phyloP scores from a whole-genome alignment of 2,888 invertebrate genomes.

The Craniophora ligustri region DNA sequence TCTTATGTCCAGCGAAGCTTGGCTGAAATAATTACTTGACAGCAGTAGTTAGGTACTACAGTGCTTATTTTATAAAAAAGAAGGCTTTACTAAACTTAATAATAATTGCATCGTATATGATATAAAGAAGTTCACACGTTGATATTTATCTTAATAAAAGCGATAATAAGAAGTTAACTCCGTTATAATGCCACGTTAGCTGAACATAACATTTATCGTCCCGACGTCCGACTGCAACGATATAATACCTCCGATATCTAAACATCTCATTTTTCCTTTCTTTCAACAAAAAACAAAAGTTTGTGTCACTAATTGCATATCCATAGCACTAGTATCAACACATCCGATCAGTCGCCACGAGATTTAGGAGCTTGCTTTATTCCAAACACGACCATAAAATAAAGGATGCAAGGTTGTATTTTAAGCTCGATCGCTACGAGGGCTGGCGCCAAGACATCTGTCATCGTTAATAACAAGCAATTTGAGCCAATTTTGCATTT shows the following conservation, averaged over 20 bases:
- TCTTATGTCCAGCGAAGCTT: constrained; percentile 59
- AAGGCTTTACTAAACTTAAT: neutral
- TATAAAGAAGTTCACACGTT: neutral
- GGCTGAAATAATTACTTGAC: constrained; percentile 54
- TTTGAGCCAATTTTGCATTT: constrained; percentile 87
- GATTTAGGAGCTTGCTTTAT: constrained; percentile 51
- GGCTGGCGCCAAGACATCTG: constrained; percentile 87
- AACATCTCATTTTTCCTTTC: constrained; percentile 64
- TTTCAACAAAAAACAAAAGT: constrained; percentile 62
- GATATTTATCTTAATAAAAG: constrained; percentile 31
- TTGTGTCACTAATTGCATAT: constrained; percentile 84
- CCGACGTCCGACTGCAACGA: constrained; percentile 21
- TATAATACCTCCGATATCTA: constrained; percentile 49
- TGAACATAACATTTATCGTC: constrained; percentile 33
- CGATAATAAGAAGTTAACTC: neutral
- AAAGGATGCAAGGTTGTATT: constrained; percentile 53
- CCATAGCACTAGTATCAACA: constrained; percentile 84
- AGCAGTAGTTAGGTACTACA: too few relatives aligned
- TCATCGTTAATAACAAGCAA: constrained; percentile 88
- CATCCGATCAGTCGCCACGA: constrained; percentile 77
- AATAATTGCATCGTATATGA: constrained; percentile 4
- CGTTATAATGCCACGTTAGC: neutral
- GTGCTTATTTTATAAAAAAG: constrained; percentile 5
- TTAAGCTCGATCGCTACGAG: constrained; percentile 36
- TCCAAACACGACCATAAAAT: constrained; percentile 53